A percentile compares a stretch with the other conserved stretches of the same genome.
Evolutionary conservation across 2,888 invertebrate genomes (phyloP).

Genomic region (Helobdella robusta): DNA sequence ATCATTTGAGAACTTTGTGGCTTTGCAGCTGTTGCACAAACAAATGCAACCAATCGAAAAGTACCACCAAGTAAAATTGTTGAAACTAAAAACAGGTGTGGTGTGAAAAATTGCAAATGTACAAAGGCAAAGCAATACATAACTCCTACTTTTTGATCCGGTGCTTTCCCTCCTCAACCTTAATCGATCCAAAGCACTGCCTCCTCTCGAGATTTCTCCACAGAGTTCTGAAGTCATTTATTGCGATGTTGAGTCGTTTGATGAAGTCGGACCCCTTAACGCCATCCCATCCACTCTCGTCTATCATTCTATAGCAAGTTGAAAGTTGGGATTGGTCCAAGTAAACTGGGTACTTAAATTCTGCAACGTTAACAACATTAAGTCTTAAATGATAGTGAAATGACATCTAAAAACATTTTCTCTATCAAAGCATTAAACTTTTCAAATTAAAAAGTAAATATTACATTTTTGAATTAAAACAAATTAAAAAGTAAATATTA

Average conservation of each 20-base stretch:
- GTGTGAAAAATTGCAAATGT: neutral
- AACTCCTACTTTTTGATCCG: slow-evolving; percentile 10
- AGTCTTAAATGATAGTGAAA: no score
- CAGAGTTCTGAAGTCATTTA: slow-evolving; percentile 7
- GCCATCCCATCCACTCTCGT: neutral
- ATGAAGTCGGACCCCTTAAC: slow-evolving; percentile 6
- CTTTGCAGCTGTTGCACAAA: no score
- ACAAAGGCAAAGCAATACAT: neutral
- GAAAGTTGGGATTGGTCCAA: neutral
- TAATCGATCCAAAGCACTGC: slow-evolving; percentile 5
- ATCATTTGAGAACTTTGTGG: no score
- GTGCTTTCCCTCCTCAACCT: slow-evolving; percentile 21
- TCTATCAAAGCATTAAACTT: neutral
- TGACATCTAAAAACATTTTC: no score
- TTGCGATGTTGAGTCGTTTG: neutral
- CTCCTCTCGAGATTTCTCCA: slow-evolving; percentile 13
- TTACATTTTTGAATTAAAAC: neutral
- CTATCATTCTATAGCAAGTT: slow-evolving; percentile 7
- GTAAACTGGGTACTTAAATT: neutral
- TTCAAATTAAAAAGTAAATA: neutral
- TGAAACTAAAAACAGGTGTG: no score
- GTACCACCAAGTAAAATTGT: no score
- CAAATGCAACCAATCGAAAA: no score
- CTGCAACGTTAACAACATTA: neutral
- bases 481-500: neutral